phyloP scores from a whole-genome alignment of 2,113 vertebrate genomes.

The Lagopus leucura region DNA sequence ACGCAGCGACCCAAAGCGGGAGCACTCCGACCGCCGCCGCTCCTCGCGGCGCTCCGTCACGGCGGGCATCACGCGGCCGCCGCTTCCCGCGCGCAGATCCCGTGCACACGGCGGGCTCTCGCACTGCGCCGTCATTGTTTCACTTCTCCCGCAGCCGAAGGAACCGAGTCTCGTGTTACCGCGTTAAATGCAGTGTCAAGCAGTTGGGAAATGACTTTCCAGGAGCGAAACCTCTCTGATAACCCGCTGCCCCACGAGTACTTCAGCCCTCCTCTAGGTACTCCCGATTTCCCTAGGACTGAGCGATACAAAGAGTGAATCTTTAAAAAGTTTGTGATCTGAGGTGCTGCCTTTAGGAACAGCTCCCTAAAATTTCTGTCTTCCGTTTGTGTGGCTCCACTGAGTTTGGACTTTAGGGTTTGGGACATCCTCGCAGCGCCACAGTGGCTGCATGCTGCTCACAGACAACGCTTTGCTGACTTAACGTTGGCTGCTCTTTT shows the following conservation, averaged over 20 bases:
- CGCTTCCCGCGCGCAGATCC: no score
- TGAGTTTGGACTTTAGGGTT: conserved; percentile 45
- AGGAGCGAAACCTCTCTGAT: background rate
- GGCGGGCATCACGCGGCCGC: no score
- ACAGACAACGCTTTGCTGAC: conserved; percentile 31
- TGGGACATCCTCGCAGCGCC: conserved; percentile 8
- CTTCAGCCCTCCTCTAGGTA: background rate
- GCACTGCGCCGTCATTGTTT: background rate
- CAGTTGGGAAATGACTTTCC: background rate
- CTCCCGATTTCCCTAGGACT: background rate
- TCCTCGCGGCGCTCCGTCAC: no score
- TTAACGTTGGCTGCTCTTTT: conserved; percentile 19
- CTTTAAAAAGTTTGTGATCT: conserved; percentile 34
- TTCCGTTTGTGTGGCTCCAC: conserved; percentile 38
- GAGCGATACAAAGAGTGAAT: background rate
- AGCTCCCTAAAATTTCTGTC: conserved; percentile 42
- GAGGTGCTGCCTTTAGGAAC: conserved; percentile 25
- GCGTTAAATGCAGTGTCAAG: background rate
- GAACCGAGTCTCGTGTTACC: no score
- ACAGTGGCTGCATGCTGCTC: conserved; percentile 22
- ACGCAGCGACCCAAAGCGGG: no score
- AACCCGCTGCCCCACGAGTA: background rate
- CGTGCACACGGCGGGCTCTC: no score
- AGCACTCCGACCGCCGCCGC: no score
- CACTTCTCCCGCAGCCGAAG: background rate